A percentile compares a stretch with the other conserved stretches of the same genome.
Conservation (phyloP, 2,113 vertebrate genomes). For the Macquaria australasica region DNA sequence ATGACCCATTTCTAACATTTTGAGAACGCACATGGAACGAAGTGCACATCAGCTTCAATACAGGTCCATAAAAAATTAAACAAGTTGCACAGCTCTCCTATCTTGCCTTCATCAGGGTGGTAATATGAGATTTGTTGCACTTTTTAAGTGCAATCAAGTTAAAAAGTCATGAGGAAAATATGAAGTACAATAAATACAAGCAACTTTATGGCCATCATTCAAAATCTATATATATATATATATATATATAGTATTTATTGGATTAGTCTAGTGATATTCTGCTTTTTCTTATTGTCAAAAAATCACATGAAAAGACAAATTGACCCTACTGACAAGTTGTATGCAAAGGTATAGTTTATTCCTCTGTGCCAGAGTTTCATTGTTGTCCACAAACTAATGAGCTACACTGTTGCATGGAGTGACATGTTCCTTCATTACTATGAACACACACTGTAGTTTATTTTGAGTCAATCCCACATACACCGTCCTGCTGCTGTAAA, state of each 20-base stretch:
- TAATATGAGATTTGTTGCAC: too few species aligned
- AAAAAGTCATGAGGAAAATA: too few species aligned
- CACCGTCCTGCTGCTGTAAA: neutral
- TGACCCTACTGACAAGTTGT: too few species aligned
- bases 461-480: neutral
- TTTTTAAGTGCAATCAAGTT: too few species aligned
- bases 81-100: too few species aligned
- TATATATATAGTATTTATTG: neutral
- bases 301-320: neutral
- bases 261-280: neutral
- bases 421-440: neutral
- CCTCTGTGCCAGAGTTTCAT: too few species aligned
- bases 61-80: neutral
- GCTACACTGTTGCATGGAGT: neutral
- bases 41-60: conserved; percentile 7
- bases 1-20: conserved; percentile 1
- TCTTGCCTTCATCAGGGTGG: too few species aligned
- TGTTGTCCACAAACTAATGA: neutral
- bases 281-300: neutral
- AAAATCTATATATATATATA: neutral
- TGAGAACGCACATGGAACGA: neutral
- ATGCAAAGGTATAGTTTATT: neutral
- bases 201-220: too few species aligned
- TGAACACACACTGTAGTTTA: neutral
- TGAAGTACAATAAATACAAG: too few species aligned